Evolutionary conservation across 2,888 invertebrate genomes (phyloP), one percentile per base, ranked within the genome.

Genomic region (Entomobrya proxima): DNA sequence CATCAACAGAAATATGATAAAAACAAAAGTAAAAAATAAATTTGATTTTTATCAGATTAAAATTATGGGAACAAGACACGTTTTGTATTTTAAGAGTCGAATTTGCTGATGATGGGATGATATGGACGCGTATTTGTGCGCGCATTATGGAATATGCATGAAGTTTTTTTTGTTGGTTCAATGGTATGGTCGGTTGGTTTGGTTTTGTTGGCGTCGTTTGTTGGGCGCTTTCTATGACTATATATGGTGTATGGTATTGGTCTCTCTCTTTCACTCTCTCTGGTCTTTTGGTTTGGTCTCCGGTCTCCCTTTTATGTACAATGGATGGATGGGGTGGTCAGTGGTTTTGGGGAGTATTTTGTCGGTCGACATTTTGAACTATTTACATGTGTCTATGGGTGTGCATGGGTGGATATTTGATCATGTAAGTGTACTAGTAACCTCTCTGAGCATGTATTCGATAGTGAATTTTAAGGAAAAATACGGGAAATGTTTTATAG

Each of bases 121-220:
- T 55, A 11, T 21, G 13, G 24, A 9, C 2, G n/a, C 13, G 58
- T 30, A 64, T 44, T 15, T 24, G n/a, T 47, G 24, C n/a, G 69
- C 44, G 35, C 47, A 47, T 78, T 61, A 64, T 47, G 40, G 35
- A 21, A 35, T 75, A 76, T 55, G 35, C 27, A 72, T 47, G 11
- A 27, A 58, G 24, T 27, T 30, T 67, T 79, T 78, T 82, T 82
- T 37, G 52, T 80, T 67, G 52, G 52, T 72, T 72, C 47, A 11
- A 72, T 72, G 50, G 69, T 72, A 27, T 50, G 72, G 72, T 78
- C 64, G n/a, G 50, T 37, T 47, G 58, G 72, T 81, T 61, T 55
- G 84, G 84, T 77, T 84, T 84, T 72, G 72, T 78, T 84, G 84
- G 77, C 77, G 84, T 84, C 77, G 58, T 84, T 78, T 83, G 75